Base-by-base conservation (phyloP, 2,888 invertebrate genomes). In the Hetaerina titia region DNA sequence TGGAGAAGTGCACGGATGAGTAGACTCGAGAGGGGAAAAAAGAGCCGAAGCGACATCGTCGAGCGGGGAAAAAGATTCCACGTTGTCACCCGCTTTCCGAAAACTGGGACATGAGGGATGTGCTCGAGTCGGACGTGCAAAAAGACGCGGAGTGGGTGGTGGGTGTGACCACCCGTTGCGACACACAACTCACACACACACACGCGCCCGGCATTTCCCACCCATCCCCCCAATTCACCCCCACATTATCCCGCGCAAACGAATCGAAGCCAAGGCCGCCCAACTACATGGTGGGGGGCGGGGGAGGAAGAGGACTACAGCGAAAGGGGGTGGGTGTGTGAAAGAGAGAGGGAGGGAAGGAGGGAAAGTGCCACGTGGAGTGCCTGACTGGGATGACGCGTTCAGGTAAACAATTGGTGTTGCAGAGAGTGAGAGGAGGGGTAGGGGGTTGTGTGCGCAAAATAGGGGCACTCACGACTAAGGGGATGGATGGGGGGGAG, bases 191-290 rank as follows among this genome's bases (percentile, higher is more conserved):
- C n/a, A 69, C 64, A 7, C 64, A 19, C 19, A n/a, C 8, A 69
- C 2, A 69, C 19, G 45, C 45, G 22, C 69, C n/a, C 22, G 69
- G 8, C 22, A 4, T 22, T 17, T 1, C n/a, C 69, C 7, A 17
- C 69, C 69, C 17, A 69, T 22, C 22, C 7, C 45, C 45, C 45
- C 45, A 45, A 45, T 45, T 45, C 31, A 31, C 45, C 87, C 6
- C 15, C 87, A 45, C 87, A 22, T 25, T 13, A 15, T n/a, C 13
- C 15, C 45, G 15, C 88, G 22, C n/a, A 19, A n/a, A 45, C 45
- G 45, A 88, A 88, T 56, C 56, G 88, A 88, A 88, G 88, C 88
- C 88, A 88, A 88, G 88, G 88, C 88, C 88, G 88, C 45, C 69
- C 8, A 9, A 19, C 7, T 19, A 17, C 11, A 17, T 15, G 88